Evolutionary conservation across 37 sponge, comb jelly and placozoan species (phyloP).

Genomic region (Geodia barretti): DNA sequence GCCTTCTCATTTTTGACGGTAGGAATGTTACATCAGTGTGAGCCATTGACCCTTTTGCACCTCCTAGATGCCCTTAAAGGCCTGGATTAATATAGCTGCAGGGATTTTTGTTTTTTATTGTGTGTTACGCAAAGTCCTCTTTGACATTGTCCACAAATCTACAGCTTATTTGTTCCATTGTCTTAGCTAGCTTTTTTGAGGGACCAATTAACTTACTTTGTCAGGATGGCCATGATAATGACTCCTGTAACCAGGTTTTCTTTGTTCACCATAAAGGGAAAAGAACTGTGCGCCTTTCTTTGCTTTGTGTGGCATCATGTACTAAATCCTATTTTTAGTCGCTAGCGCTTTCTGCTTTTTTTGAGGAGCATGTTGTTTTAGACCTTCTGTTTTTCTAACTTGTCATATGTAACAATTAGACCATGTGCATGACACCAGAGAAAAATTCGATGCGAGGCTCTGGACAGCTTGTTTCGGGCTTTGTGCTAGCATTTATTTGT

Average conservation of each 20-base stretch:
- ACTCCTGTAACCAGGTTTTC: constrained; percentile 14
- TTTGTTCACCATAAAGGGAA: not conserved
- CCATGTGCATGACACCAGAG: no score
- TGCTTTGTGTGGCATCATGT: not conserved
- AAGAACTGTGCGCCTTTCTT: not conserved
- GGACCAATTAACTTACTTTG: constrained; percentile 22
- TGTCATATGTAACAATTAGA: no score
- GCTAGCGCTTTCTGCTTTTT: no score
- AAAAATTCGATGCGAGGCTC: no score
- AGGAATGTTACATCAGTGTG: constrained; percentile 7
- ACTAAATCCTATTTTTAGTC: not conserved
- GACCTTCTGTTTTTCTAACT: constrained; percentile 15
- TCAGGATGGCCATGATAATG: constrained; percentile 17
- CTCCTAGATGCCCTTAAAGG: constrained; percentile 1
- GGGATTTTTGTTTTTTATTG: constrained; percentile 2
- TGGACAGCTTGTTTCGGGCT: no score
- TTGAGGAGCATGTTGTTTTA: not conserved
- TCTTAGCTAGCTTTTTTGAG: constrained; percentile 3
- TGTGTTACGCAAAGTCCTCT: not conserved
- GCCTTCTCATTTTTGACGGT: constrained; percentile 2
- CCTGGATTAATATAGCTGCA: not conserved
- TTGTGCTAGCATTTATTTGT: no score
- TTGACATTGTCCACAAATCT: constrained; percentile 16
- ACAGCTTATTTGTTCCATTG: constrained; percentile 9
- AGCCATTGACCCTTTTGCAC: not conserved